These are phyloP conservation scores for Gouania willdenowi DNA, from an alignment of 2,797 vertebrate genomes.

Conservation along the genomic window DNA sequence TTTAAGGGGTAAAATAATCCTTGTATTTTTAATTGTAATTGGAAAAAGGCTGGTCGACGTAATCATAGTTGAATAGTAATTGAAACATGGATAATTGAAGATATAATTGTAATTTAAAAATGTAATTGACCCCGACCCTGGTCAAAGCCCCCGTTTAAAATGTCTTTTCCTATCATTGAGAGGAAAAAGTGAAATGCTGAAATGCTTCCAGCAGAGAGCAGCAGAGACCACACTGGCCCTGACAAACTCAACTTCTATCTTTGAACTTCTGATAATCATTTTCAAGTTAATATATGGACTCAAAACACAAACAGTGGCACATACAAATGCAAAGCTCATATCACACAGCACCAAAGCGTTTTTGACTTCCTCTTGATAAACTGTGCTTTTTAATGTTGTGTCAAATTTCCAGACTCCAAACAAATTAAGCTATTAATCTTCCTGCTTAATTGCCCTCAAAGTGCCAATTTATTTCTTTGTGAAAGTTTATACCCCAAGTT, in stretches of 20 bases:
- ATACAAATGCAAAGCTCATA: constrained; percentile 45
- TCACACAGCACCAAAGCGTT: constrained; percentile 43
- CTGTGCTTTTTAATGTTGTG: constrained; percentile 18
- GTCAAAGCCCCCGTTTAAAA: too few species aligned
- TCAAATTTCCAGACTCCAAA: constrained; percentile 25
- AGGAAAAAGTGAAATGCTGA: background rate
- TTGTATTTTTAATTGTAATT: too few species aligned
- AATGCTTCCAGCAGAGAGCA: constrained; percentile 63
- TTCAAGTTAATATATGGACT: constrained; percentile 18
- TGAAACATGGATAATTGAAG: too few species aligned
- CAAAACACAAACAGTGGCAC: constrained; percentile 10
- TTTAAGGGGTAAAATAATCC: too few species aligned
- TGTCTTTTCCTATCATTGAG: too few species aligned
- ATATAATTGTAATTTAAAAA: too few species aligned
- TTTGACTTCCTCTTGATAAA: constrained; percentile 42
- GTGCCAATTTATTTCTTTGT: constrained; percentile 52
- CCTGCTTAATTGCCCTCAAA: constrained; percentile 62
- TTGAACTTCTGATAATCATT: background rate
- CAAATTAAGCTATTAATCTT: constrained; percentile 66
- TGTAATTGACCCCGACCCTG: too few species aligned
- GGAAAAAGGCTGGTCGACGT: too few species aligned
- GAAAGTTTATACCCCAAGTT: constrained; percentile 43
- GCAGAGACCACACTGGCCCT: constrained; percentile 43
- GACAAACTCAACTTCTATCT: background rate
- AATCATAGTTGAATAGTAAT: too few species aligned